phyloP scores from a whole-genome alignment of 2,888 invertebrate species.

The Atethmia centrago region DNA sequence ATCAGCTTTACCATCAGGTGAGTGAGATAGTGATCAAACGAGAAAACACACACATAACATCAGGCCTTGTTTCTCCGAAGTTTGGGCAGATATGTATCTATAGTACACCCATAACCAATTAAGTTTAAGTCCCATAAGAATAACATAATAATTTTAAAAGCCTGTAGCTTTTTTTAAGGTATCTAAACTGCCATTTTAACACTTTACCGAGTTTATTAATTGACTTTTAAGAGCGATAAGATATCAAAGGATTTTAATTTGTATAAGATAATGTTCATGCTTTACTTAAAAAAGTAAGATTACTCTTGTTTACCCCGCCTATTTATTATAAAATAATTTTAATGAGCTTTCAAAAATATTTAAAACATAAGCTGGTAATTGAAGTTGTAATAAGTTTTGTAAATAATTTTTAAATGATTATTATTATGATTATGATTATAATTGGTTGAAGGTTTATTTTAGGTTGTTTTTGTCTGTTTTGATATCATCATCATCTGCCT shows the following conservation, averaged over 20 bases:
- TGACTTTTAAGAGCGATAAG: neutral
- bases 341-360: neutral
- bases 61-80: neutral
- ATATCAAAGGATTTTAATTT: constrained; percentile 5
- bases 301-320: no score
- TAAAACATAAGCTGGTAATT: neutral
- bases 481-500: no score
- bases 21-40: neutral
- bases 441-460: no score
- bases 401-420: neutral
- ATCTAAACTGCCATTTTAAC: no score
- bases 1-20: neutral
- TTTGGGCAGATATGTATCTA: no score
- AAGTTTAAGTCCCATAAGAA: neutral
- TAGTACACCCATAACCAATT: neutral
- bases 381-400: neutral
- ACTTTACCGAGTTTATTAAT: neutral
- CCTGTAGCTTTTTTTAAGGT: neutral
- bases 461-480: no score
- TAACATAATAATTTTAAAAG: neutral
- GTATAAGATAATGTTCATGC: neutral
- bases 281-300: constrained; percentile 15
- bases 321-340: neutral
- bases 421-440: no score
- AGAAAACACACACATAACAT: neutral